Conservation (phyloP, 2,888 invertebrate genomes). For the Beris chalybata region DNA sequence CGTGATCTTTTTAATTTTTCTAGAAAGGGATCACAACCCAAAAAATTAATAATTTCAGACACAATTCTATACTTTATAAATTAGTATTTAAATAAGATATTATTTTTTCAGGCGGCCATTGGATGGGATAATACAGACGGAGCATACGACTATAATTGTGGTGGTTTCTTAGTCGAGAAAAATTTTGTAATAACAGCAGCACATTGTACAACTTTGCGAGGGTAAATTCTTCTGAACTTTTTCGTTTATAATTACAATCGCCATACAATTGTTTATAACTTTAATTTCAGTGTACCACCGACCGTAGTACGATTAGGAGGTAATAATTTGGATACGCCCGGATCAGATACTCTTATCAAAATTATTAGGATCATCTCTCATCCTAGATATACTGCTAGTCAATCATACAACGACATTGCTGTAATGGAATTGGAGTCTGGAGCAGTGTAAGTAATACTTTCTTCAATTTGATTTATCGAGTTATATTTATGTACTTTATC, state of each 20-base stretch:
- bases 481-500: too few relatives aligned
- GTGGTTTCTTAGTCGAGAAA: constrained; percentile 24
- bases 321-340: neutral
- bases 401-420: constrained; percentile 35
- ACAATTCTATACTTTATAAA: too few relatives aligned
- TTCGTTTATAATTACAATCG: neutral
- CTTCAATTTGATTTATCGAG: too few relatives aligned
- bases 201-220: constrained; percentile 31
- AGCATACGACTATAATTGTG: constrained; percentile 19
- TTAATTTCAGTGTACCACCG: neutral
- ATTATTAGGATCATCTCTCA: constrained; percentile 14
- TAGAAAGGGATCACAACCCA: too few relatives aligned
- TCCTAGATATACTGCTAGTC: constrained; percentile 21
- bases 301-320: constrained; percentile 10
- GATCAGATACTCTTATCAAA: neutral
- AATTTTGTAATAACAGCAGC: constrained; percentile 36
- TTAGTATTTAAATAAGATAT: too few relatives aligned
- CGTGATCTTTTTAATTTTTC: too few relatives aligned
- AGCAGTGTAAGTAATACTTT: constrained; percentile 8
- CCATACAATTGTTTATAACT: neutral
- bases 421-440: constrained; percentile 12
- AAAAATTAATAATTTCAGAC: too few relatives aligned
- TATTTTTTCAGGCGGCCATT: constrained; percentile 19
- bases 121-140: constrained; percentile 15
- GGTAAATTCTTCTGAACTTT: constrained; percentile 11